These are phyloP conservation scores for Cossypha caffra DNA, from an alignment of 2,797 vertebrate species.

Conservation along the genomic window DNA sequence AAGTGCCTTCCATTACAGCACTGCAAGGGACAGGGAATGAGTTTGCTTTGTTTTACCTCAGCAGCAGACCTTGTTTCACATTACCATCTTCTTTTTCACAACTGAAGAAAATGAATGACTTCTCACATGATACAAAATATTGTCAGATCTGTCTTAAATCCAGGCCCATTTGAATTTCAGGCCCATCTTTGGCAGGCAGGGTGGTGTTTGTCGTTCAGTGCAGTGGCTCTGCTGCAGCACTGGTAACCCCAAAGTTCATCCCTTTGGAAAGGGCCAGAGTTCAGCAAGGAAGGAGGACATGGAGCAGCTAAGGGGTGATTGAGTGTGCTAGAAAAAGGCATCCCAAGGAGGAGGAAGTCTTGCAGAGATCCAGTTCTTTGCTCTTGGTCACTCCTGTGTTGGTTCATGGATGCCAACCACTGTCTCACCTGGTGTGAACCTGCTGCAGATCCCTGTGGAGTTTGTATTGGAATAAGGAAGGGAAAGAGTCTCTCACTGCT, in stretches of 20 bases:
- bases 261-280: background rate
- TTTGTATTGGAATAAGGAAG: background rate
- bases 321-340: background rate
- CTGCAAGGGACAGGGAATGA: background rate
- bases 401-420: background rate
- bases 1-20: background rate
- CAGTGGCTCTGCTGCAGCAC: accelerated
- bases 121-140: background rate
- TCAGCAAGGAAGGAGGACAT: background rate
- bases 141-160: background rate
- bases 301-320: background rate
- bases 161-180: background rate
- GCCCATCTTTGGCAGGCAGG: accelerated
- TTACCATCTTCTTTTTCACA: background rate
- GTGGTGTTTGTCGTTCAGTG: background rate
- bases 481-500: background rate
- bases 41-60: background rate
- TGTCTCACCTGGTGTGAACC: background rate
- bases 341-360: background rate
- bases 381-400: background rate
- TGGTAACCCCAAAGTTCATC: background rate
- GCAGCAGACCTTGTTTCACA: background rate
- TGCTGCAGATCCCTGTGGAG: background rate
- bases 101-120: background rate
- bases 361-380: accelerated